A percentile compares a stretch with the other conserved stretches of the same genome.
Evolutionary conservation across 2,797 vertebrate genomes (phyloP).

Genomic region (Apogon talboti): DNA sequence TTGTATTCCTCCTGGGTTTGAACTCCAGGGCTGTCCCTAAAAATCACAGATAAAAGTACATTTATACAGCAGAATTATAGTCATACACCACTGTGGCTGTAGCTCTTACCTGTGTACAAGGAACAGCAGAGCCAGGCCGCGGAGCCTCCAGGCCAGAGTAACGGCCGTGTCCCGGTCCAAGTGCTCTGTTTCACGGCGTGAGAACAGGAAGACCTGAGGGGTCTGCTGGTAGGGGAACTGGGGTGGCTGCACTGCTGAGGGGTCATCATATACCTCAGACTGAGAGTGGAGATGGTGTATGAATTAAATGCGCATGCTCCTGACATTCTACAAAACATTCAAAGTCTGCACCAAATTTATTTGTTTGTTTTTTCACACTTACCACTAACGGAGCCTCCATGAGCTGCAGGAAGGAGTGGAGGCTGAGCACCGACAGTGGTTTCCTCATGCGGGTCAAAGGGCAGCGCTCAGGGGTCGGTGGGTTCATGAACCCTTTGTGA

Average conservation of each 20-base stretch:
- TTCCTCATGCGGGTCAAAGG: slow-evolving; percentile 85
- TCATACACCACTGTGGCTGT: not conserved
- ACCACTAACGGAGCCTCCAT: slow-evolving; percentile 93
- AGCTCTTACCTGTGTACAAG: slow-evolving; percentile 87
- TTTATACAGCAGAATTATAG: not conserved
- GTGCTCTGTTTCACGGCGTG: slow-evolving; percentile 83
- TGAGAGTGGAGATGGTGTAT: slow-evolving; percentile 49
- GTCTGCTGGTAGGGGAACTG: slow-evolving; percentile 87
- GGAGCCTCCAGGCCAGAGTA: slow-evolving; percentile 88
- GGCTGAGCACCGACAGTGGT: slow-evolving; percentile 86
- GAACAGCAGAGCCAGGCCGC: slow-evolving; percentile 89
- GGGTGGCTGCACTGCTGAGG: slow-evolving; percentile 84
- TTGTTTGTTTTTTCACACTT: not conserved
- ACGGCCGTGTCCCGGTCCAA: slow-evolving; percentile 87
- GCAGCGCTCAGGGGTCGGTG: slow-evolving; percentile 78
- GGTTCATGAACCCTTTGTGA: not conserved
- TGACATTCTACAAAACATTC: no score
- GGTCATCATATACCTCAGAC: slow-evolving; percentile 88
- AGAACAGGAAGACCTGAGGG: slow-evolving; percentile 92
- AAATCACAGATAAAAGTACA: not conserved
- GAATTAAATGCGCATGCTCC: not conserved
- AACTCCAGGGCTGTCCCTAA: slow-evolving; percentile 82
- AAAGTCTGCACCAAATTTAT: no score
- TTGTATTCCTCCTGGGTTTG: slow-evolving; percentile 85
- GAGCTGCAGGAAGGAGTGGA: slow-evolving; percentile 92